These are phyloP conservation scores for Acrocephalus scirpaceus DNA, from an alignment of 2,797 vertebrate genomes.

Conservation along the genomic window DNA sequence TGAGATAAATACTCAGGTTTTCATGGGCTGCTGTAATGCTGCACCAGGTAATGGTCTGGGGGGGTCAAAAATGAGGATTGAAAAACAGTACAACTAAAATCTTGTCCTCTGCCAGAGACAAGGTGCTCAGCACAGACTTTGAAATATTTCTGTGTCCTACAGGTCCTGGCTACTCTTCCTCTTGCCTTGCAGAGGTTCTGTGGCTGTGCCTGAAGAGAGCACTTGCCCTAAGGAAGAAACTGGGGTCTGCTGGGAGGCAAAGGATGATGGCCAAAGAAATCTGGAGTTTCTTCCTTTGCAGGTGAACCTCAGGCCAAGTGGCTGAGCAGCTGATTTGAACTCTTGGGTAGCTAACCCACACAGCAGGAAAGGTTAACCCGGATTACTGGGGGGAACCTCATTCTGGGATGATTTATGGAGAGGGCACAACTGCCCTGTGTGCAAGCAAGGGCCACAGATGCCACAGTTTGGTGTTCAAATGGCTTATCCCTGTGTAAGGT, in stretches of 20 bases:
- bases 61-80: neutral
- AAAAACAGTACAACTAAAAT: neutral
- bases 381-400: neutral
- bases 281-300: neutral
- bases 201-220: neutral
- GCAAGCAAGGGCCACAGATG: constrained; percentile 15
- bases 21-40: neutral
- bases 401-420: constrained; percentile 15
- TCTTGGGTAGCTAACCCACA: neutral
- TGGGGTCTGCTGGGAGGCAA: neutral
- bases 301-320: neutral
- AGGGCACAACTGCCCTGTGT: neutral
- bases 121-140: neutral
- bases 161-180: neutral
- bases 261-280: neutral
- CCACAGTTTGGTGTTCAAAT: neutral
- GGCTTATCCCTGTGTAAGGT: neutral
- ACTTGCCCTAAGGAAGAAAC: neutral
- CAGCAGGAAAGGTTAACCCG: neutral
- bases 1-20: constrained; percentile 55
- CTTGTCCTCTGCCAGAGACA: neutral
- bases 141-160: neutral
- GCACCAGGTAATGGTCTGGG: neutral
- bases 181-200: neutral
- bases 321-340: neutral